These are phyloP conservation scores for Eurytoma californica DNA, from an alignment of 2,888 invertebrate genomes.

Conservation along the genomic window DNA sequence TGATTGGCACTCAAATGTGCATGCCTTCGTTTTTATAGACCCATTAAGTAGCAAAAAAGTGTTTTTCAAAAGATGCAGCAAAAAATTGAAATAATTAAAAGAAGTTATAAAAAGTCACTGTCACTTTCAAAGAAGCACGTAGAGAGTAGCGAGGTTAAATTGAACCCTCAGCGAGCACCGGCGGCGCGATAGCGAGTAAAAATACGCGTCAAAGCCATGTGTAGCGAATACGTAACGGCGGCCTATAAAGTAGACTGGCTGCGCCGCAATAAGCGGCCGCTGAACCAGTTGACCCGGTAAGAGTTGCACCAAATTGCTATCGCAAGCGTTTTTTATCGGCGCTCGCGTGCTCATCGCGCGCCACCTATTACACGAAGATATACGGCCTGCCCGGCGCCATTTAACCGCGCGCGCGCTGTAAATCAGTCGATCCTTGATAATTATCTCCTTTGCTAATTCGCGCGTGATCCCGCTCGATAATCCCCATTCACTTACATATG, in stretches of 20 bases:
- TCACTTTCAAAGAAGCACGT: too few species aligned
- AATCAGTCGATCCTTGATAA: conserved; percentile 30
- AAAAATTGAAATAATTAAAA: too few species aligned
- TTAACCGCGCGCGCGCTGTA: background rate
- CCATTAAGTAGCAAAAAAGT: too few species aligned
- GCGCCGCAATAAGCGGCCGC: conserved; percentile 13
- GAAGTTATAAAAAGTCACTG: too few species aligned
- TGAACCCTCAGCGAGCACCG: too few species aligned
- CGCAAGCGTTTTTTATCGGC: conserved; percentile 22
- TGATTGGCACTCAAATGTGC: too few species aligned
- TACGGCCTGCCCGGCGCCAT: too few species aligned
- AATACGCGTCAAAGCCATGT: background rate
- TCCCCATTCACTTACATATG: conserved; percentile 8
- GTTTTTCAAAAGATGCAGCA: too few species aligned
- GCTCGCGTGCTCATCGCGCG: too few species aligned
- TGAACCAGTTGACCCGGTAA: conserved; percentile 24
- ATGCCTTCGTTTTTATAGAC: too few species aligned
- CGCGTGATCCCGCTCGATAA: conserved; percentile 12
- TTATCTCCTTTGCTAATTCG: conserved; percentile 5
- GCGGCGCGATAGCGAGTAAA: background rate
- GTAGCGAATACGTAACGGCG: conserved; percentile 4
- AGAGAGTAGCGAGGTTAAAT: background rate
- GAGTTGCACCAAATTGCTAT: conserved; percentile 32
- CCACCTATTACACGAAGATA: too few species aligned
- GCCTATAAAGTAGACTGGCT: conserved; percentile 9